Conservation (phyloP, 92 coral and sea anemone species). For the Actinernus sp. region DNA sequence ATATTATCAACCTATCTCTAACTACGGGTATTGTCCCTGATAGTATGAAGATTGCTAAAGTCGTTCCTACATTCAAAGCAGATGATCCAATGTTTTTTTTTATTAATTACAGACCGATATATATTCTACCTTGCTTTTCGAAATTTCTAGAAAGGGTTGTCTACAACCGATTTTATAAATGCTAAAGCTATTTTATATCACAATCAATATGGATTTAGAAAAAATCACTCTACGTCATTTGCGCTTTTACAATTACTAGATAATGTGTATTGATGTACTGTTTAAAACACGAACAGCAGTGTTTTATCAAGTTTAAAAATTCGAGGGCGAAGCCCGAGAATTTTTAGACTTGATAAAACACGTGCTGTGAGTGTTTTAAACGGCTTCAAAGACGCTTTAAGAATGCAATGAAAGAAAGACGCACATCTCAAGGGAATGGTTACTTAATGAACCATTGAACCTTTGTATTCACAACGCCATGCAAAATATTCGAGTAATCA, state of each 20-base stretch:
- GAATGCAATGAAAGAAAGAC: no score
- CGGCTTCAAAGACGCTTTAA: no score
- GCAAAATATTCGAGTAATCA: no score
- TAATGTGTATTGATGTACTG: slow-evolving; percentile 15
- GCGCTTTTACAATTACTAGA: slow-evolving; percentile 33
- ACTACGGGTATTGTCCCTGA: slow-evolving; percentile 32
- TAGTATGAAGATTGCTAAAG: slow-evolving; percentile 34
- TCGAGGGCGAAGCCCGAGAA: no score
- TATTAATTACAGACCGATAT: slow-evolving; percentile 37
- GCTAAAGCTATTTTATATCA: slow-evolving; percentile 16
- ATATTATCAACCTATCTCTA: slow-evolving; percentile 38
- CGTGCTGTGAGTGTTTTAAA: no score
- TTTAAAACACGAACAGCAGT: no score
- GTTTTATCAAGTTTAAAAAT: no score
- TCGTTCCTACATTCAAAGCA: slow-evolving; percentile 28
- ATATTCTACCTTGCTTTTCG: slow-evolving; percentile 10
- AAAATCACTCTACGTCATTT: slow-evolving; percentile 40
- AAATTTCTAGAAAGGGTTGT: slow-evolving; percentile 2
- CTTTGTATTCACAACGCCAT: no score
- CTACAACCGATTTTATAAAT: slow-evolving; percentile 24
- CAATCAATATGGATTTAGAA: slow-evolving; percentile 47
- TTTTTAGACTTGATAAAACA: no score
- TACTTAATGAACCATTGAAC: no score
- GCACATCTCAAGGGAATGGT: no score
- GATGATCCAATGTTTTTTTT: slow-evolving; percentile 11